These are phyloP conservation scores for Pelobates fuscus DNA, from an alignment of 2,113 vertebrate species.

Conservation along the genomic window DNA sequence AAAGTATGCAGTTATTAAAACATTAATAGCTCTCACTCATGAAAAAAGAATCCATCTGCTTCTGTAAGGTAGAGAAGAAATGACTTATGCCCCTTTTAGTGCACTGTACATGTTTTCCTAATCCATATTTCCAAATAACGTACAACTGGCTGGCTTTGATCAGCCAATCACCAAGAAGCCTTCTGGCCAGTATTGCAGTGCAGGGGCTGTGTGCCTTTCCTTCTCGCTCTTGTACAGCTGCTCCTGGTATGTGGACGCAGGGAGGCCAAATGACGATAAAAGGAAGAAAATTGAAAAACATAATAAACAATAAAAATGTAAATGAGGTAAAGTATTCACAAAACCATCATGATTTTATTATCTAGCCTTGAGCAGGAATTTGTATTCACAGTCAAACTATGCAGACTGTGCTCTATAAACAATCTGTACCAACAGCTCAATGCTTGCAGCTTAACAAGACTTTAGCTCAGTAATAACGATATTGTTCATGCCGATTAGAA, in stretches of 20 bases:
- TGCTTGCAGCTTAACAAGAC: conserved; percentile 47
- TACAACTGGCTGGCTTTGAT: conserved; percentile 9
- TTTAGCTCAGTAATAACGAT: conserved; percentile 26
- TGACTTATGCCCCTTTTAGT: conserved; percentile 16
- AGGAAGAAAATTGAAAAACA: conserved; percentile 66
- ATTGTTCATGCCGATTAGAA: background rate
- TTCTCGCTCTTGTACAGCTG: conserved; percentile 65
- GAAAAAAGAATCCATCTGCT: conserved; percentile 8
- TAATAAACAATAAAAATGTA: conserved; percentile 68
- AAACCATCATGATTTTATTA: conserved; percentile 67
- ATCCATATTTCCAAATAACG: conserved; percentile 4
- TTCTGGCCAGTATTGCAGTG: conserved; percentile 6
- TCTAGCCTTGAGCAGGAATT: conserved; percentile 66
- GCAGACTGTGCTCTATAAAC: conserved; percentile 58
- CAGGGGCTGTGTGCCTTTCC: conserved; percentile 59
- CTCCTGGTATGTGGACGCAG: conserved; percentile 64
- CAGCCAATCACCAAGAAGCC: conserved; percentile 16
- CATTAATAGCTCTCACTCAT: background rate
- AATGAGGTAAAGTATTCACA: conserved; percentile 61
- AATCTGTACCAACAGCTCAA: conserved; percentile 54
- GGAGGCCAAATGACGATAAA: conserved; percentile 62
- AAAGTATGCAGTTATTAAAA: conserved; percentile 5
- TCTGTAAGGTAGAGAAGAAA: background rate
- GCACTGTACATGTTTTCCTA: conserved; percentile 7
- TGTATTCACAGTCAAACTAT: conserved; percentile 63